Evolutionary conservation across 2,888 invertebrate species (phyloP), one percentile per base, ranked within the genome.

Genomic region (Therioaphis trifolii): DNA sequence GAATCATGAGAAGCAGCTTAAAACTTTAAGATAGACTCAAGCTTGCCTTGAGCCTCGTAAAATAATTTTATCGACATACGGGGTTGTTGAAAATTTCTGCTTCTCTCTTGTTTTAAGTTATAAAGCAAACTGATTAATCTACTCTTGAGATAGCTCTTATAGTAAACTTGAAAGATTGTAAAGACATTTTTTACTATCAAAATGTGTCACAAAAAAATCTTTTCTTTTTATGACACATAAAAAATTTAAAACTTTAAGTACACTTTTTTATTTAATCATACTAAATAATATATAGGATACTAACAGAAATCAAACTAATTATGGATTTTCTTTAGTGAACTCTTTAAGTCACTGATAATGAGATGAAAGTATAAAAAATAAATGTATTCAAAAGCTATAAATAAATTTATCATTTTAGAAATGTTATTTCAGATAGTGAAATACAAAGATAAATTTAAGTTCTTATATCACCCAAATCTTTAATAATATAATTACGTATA

Each of bases 91-190:
- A 58, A n/a, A 63, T 63, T 18, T 15, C 18, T 18, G 15, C 21
- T 35, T 66, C 15, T 14, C 4, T 21, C 63, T 66, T 77, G 35
- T 49, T 35, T 46, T 29, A 49, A 77, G 46, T 49, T 21, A 40
- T 77, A 66, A 78, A 66, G 29, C 35, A 52, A 78, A 78, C 66
- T 66, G 66, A 78, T 78, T 78, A 66, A 77, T 68, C 49, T 52
- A 52, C 24, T 35, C 12, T 66, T 11, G 63, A 29, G 12, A 21
- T 49, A 52, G 77, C 27, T 49, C 14, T n/a, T 29, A n/a, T 29
- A 49, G n/a, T 49, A 58, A 75, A 35, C 49, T 15, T 15, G 11
- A 1, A 18, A 35, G 4, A 24, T 49, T 63, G 18, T 21, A 55
- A 24, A 77, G 58, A 29, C 63, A 15, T 2, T 35, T 49, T 77